Evolutionary conservation across 2,113 vertebrate species (phyloP).

Genomic region (Pelecanoides urinatrix): DNA sequence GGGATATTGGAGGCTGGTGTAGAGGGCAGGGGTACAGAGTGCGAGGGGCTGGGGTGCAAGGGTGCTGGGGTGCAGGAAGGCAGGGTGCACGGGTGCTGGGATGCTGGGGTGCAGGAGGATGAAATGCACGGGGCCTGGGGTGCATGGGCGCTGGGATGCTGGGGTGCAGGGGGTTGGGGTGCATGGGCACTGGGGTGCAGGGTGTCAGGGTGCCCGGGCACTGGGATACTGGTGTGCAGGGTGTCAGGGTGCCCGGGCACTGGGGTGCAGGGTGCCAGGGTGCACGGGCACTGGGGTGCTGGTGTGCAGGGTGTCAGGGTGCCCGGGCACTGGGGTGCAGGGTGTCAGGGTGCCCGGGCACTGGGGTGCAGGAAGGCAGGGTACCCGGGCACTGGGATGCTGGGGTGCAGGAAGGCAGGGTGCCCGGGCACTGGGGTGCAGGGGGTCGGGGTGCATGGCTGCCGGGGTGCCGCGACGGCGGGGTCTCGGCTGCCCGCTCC

Average conservation of each 20-base stretch:
- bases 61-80: too few species aligned
- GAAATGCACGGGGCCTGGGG: too few species aligned
- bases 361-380: background rate
- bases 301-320: too few species aligned
- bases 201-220: background rate
- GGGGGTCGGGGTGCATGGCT: background rate
- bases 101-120: background rate
- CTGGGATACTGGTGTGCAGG: background rate
- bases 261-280: background rate
- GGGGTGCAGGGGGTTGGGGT: too few species aligned
- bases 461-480: background rate
- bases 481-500: too few species aligned
- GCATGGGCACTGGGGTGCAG: background rate
- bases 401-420: background rate
- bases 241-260: background rate
- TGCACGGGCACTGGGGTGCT: background rate
- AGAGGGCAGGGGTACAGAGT: background rate
- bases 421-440: background rate
- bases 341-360: background rate
- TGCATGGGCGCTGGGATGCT: background rate
- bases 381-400: background rate
- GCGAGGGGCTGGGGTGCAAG: background rate
- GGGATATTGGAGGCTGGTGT: background rate
- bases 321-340: too few species aligned
- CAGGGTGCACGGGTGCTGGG: background rate